Evolutionary conservation across 2,888 invertebrate species (phyloP).

Genomic region (Erannis defoliaria): DNA sequence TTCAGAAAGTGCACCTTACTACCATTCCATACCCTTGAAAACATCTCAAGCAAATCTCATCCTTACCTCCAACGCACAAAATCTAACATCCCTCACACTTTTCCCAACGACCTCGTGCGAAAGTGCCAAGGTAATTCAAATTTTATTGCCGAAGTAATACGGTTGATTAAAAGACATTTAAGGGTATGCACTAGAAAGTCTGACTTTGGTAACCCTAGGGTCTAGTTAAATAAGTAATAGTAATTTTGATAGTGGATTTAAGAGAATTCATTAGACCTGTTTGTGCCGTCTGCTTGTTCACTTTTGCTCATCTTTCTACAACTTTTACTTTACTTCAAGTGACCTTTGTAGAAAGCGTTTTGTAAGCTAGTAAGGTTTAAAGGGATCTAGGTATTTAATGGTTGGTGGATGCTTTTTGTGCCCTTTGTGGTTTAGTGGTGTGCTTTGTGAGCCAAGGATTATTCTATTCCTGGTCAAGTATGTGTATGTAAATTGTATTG

Average conservation of each 20-base stretch:
- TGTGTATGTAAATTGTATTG: too few relatives aligned
- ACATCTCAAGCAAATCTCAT: slow-evolving; percentile 44
- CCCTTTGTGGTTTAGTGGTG: too few relatives aligned
- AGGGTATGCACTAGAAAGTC: slow-evolving; percentile 60
- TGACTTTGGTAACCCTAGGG: slow-evolving; percentile 61
- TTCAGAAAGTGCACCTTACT: slow-evolving; percentile 73
- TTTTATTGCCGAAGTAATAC: slow-evolving; percentile 55
- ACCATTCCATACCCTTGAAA: slow-evolving; percentile 56
- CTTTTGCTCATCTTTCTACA: slow-evolving; percentile 29
- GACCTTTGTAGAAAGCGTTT: slow-evolving; percentile 21
- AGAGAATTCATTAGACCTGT: slow-evolving; percentile 55
- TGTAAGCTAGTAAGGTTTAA: background rate
- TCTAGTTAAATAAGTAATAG: slow-evolving; percentile 69
- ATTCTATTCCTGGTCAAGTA: too few relatives aligned
- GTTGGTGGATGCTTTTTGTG: too few relatives aligned
- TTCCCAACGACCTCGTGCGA: slow-evolving; percentile 45
- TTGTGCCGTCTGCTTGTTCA: slow-evolving; percentile 30
- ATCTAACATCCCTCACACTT: slow-evolving; percentile 33
- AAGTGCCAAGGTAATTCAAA: slow-evolving; percentile 58
- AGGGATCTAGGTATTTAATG: background rate
- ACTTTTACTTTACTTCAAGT: slow-evolving; percentile 21
- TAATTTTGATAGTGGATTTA: slow-evolving; percentile 55
- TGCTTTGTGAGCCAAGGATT: too few relatives aligned
- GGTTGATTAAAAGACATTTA: slow-evolving; percentile 44
- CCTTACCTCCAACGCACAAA: slow-evolving; percentile 44